Evolutionary conservation across 2,113 vertebrate genomes (phyloP).

Genomic region (Chunga burmeisteri): DNA sequence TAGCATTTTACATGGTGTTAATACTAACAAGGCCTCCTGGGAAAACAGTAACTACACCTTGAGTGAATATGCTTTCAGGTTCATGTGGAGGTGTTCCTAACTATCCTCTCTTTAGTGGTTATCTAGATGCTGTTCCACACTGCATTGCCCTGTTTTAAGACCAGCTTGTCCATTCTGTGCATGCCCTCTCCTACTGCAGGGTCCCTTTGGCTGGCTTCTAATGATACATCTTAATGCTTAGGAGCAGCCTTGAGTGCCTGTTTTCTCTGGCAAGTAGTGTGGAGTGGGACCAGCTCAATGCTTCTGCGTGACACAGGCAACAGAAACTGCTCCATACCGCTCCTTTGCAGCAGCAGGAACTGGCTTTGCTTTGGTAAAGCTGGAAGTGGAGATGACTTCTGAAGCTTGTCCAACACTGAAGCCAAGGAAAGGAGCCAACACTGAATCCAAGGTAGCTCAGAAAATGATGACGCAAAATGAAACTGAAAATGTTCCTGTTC

Average conservation of each 20-base stretch:
- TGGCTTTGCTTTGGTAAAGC: neutral
- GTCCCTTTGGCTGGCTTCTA: neutral
- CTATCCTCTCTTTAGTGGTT: neutral
- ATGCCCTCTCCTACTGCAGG: neutral
- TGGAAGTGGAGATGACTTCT: neutral
- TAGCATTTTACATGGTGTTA: neutral
- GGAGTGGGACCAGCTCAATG: neutral
- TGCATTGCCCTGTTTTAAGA: neutral
- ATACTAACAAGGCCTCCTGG: neutral
- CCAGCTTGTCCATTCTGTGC: neutral
- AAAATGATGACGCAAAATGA: neutral
- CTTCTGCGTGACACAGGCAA: neutral
- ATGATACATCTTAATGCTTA: neutral
- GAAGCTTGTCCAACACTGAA: neutral
- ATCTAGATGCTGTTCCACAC: neutral
- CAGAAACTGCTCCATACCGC: neutral
- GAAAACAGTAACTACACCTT: neutral
- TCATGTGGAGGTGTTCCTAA: neutral
- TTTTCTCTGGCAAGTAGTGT: neutral
- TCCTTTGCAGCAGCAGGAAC: neutral
- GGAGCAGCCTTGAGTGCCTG: neutral
- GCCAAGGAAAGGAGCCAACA: neutral
- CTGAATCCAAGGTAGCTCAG: neutral
- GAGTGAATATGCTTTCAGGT: neutral
- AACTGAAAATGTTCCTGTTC: neutral